Evolutionary conservation across 2,113 vertebrate genomes (phyloP), one percentile per base, ranked within the genome.

Genomic region (Ovibos moschatus): DNA sequence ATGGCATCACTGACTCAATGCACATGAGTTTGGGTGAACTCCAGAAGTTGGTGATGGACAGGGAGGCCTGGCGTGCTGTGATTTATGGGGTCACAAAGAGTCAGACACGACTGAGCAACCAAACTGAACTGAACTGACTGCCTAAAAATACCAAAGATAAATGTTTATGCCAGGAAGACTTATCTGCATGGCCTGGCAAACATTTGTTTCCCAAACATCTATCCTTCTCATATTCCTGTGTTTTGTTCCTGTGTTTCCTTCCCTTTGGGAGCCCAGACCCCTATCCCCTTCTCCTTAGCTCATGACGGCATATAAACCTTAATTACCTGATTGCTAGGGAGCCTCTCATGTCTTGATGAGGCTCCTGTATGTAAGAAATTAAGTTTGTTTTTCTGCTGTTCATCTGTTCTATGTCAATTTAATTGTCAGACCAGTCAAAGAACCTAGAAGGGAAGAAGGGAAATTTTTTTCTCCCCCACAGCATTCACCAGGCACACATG

Each of bases 71-170:
- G 13, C 0, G 0, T 62, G 28, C 28, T 62, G 13, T 15, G 28
- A 62, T 62, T 62, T 28, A 62, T 30, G 28, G 28, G 60, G 60
- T 62, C 0, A 0, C 60, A 62, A 62, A 62, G 58, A 30, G 58
- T 62, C 13, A 7, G 28, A 62, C 28, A 15, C 0, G 0, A 62
- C 58, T 62, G 58, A 62, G 6, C 1, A 5, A 60, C 27, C 1
- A 2, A 30, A 15, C 58, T 62, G 28, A 62, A 30, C 58, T 62
- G 28, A 62, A 30, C 58, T 23, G 50, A n/a, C 50, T 55, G 30
- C 17, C 19, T 51, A 53, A 82, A n/a, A 51, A 82, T n/a, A 82
- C 17, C 79, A 82, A 82, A 51, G 79, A 51, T n/a, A 83, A 27
- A 11, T 33, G 36, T 55, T 83, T 83, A 55, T 83, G 12, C 51